These are phyloP conservation scores for Borostomias antarcticus DNA, from an alignment of 2,797 vertebrate genomes.

Conservation along the genomic window DNA sequence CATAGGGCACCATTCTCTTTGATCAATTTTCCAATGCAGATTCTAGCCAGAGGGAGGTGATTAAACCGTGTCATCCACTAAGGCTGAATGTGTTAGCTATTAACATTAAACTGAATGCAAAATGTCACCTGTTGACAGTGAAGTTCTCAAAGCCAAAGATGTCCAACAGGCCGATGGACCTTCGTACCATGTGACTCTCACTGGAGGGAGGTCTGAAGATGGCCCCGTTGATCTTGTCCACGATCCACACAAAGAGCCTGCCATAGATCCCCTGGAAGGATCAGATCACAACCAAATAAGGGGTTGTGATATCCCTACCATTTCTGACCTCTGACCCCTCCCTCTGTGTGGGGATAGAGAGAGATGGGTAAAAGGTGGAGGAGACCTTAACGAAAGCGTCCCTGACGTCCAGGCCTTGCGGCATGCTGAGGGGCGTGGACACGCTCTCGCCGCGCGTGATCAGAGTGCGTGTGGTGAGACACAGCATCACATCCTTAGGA, in stretches of 20 bases:
- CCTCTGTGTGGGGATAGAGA: not conserved
- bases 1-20: no score
- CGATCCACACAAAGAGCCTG: conserved; percentile 94
- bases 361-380: no score
- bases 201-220: conserved; percentile 90
- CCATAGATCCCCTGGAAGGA: conserved; percentile 91
- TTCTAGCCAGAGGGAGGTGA: not conserved
- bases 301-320: no score
- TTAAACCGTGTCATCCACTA: no score
- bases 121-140: conserved; percentile 87
- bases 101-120: not conserved
- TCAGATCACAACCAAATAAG: not conserved
- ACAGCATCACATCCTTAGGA: conserved; percentile 90
- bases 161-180: conserved; percentile 92
- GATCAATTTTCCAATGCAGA: no score
- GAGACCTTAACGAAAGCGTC: conserved; percentile 98
- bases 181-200: conserved; percentile 77
- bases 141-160: conserved; percentile 99
- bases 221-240: conserved; percentile 96
- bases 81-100: no score
- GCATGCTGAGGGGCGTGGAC: conserved; percentile 90
- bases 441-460: conserved; percentile 96
- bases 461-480: conserved; percentile 92
- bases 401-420: conserved; percentile 90
- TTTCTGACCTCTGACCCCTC: not conserved